Conservation (phyloP, 2,888 invertebrate genomes). For the Lycophotia porphyrea region DNA sequence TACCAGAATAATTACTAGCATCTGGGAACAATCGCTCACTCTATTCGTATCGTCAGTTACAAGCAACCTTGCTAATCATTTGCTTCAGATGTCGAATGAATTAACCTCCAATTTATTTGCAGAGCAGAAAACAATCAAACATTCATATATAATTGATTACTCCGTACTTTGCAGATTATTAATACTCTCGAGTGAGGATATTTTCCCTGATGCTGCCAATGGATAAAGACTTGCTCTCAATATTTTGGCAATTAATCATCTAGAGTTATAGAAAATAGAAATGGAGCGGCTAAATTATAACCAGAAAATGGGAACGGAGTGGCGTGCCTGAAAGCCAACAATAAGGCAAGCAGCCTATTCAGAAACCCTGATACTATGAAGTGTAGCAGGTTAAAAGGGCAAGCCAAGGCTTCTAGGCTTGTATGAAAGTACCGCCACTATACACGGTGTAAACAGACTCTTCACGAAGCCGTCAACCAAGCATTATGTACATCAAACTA, state of each 20-base stretch:
- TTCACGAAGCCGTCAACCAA: no score
- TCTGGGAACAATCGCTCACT: conserved; percentile 39
- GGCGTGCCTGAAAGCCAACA: background rate
- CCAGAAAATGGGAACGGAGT: background rate
- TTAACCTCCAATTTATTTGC: conserved; percentile 61
- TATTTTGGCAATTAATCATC: conserved; percentile 53
- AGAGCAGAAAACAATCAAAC: conserved; percentile 58
- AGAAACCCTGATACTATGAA: background rate
- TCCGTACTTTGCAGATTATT: conserved; percentile 53
- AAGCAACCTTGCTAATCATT: conserved; percentile 49
- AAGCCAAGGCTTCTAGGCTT: background rate
- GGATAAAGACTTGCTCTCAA: conserved; percentile 41
- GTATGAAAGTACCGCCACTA: background rate
- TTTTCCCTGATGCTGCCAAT: conserved; percentile 34
- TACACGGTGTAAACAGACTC: no score
- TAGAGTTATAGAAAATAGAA: conserved; percentile 10
- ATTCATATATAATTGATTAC: conserved; percentile 60
- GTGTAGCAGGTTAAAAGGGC: background rate
- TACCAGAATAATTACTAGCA: conserved; percentile 30
- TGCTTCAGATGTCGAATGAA: conserved; percentile 61
- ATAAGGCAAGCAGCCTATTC: no score
- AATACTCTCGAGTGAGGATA: conserved; percentile 47
- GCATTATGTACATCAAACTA: no score
- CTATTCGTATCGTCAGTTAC: conserved; percentile 14
- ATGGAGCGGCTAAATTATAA: background rate